A percentile compares a stretch with the other conserved stretches of the same genome.
These are phyloP conservation scores for Diplosoma virens DNA, from an alignment of 23 tunicate genomes.

Conservation along the genomic window DNA sequence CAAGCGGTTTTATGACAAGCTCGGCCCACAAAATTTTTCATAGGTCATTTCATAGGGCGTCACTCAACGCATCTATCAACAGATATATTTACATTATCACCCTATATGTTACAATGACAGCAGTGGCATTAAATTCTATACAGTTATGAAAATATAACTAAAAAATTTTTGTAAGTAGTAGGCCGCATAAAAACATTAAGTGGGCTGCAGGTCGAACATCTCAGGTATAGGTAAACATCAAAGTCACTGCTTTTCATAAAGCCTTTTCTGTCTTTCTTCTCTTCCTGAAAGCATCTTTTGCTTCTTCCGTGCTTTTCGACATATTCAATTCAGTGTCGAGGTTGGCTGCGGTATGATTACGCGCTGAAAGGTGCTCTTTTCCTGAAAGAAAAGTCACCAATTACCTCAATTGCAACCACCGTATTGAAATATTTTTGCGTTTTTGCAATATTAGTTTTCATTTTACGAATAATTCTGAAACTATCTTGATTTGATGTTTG, in stretches of 20 bases:
- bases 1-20: no score
- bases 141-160: no score
- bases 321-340: not conserved
- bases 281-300: not conserved
- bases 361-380: not conserved
- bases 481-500: no score
- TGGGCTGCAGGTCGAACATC: no score
- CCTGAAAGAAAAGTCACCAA: not conserved
- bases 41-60: no score
- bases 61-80: no score
- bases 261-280: not conserved
- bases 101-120: no score
- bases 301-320: not conserved
- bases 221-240: not conserved
- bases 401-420: not conserved
- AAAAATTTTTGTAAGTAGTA: no score
- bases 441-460: not conserved
- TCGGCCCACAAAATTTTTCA: no score
- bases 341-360: not conserved
- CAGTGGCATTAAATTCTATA: no score
- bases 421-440: not conserved
- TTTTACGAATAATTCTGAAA: not conserved
- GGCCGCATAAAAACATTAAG: no score
- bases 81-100: no score
- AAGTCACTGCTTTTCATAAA: not conserved